Percentiles rank a stretch among this genome's conserved stretches.
These are phyloP conservation scores for Meles meles DNA, from an alignment of 2,113 vertebrate species.

Conservation along the genomic window DNA sequence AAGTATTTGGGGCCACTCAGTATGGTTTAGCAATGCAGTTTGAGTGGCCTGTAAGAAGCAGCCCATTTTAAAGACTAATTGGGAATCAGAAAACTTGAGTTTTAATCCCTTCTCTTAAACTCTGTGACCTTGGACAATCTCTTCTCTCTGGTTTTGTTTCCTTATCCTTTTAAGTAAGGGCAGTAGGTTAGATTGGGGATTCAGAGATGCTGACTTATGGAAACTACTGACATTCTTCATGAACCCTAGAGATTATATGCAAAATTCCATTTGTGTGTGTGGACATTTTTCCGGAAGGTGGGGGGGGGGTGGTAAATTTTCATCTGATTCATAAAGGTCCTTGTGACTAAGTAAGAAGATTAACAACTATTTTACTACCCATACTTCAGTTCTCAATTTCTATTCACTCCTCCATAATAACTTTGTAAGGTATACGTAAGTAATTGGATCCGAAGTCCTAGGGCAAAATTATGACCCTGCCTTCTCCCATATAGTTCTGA, in stretches of 20 bases:
- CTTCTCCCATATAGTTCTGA: background rate
- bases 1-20: background rate
- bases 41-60: background rate
- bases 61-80: background rate
- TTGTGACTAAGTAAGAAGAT: background rate
- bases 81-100: background rate
- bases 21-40: background rate
- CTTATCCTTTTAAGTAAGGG: background rate
- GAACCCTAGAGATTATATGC: background rate
- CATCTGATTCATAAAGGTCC: conserved; percentile 1
- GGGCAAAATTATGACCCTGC: background rate
- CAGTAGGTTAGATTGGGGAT: background rate
- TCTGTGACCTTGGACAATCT: background rate
- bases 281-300: background rate
- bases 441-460: background rate
- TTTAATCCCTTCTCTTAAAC: background rate
- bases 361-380: conserved; percentile 15
- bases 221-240: background rate
- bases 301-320: background rate
- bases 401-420: background rate
- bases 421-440: background rate
- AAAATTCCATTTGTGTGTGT: background rate
- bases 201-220: conserved; percentile 22
- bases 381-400: background rate
- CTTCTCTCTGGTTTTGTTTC: background rate